Evolutionary conservation across 35 echinoderm and acorn worm genomes (phyloP), one percentile per base, ranked within the genome.

Genomic region (Ptychodera flava): DNA sequence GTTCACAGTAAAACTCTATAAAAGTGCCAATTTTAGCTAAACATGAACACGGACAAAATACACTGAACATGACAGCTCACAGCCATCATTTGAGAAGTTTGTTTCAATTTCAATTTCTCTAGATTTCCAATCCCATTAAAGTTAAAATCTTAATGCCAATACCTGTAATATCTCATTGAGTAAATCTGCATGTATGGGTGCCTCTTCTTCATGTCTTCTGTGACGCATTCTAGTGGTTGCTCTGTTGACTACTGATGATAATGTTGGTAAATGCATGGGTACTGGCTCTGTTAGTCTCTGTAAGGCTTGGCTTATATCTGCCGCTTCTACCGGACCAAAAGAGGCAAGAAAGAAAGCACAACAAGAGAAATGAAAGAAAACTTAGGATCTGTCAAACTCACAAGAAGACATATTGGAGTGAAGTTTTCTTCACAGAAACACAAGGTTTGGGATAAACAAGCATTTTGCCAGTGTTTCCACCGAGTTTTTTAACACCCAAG

Each of bases 111-210:
- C n/a, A n/a, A n/a, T n/a, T n/a, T n/a, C n/a, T n/a, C n/a, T n/a
- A n/a, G n/a, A n/a, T n/a, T n/a, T n/a, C n/a, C n/a, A n/a, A n/a
- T n/a, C 45, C 22, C 45, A 64, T 12, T 64, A 64, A 64, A 64
- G 6, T 64, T 22, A 64, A 64, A 12, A 64, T 64, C 45, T 12
- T 22, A 64, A 64, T 6, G 45, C 22, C 45, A 64, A 86, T 88
- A 97, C 95, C 85, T 82, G 64, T 30, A 97, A 80, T 16, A 97
- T 80, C 29, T 97, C 95, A 85, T 93, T 97, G n/a, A 97, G 90
- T 0, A 92, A 32, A 82, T 94, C 82, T 15, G 84, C 85, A 29
- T 92, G 87, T 79, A 97, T 91, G 6, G 95, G 95, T 34, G 92
- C 79, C 28, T 93, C 92, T 35, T 92, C 87, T 35, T 88, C 84